Base-by-base conservation (phyloP, 2,888 invertebrate genomes). In the Parelbella ahira region DNA sequence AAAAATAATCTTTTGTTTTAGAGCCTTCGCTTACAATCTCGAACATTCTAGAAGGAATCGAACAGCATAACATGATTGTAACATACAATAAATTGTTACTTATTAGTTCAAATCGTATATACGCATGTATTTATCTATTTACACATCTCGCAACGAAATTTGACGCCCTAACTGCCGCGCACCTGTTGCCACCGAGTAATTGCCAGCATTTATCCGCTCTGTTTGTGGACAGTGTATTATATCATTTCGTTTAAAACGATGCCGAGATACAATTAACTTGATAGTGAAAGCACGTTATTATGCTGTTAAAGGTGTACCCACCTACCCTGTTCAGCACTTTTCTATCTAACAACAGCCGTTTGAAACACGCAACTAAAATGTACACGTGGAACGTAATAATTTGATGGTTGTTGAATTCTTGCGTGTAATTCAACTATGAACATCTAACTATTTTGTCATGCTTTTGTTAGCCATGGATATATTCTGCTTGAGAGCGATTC, bases 121-220 rank as follows among this genome's bases (percentile, higher is more conserved):
- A n/a, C 19, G 10, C 38, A 41, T 37, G 45, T 42, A 49, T 33
- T 44, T 44, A 50, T 47, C 45, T 50, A 50, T 51, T 49, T 44
- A 49, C 50, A 54, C 51, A 50, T 39, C 43, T 43, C 28, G 34
- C 39, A 42, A 44, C 36, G 44, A 47, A 47, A 47, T 43, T 41
- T 38, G 37, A 37, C 25, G 24, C 30, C 37, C 47, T 53, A 55
- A 44, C 38, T 37, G 41, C 27, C 12, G 6, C 27, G 37, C 53
- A 52, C 53, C 50, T 50, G 54, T 45, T 45, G 29, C 9, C 50
- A 44, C 47, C 48, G 44, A 45, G 52, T 57, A 56, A 57, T 59
- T 59, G 51, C 51, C 36, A 33, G 47, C 49, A 57, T 50, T 57
- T 53, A 54, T 45, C 50, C 51, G 51, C 51, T 56, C 55, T 47